phyloP scores from a whole-genome alignment of 2,888 invertebrate species.

The Drosophila demipolita region DNA sequence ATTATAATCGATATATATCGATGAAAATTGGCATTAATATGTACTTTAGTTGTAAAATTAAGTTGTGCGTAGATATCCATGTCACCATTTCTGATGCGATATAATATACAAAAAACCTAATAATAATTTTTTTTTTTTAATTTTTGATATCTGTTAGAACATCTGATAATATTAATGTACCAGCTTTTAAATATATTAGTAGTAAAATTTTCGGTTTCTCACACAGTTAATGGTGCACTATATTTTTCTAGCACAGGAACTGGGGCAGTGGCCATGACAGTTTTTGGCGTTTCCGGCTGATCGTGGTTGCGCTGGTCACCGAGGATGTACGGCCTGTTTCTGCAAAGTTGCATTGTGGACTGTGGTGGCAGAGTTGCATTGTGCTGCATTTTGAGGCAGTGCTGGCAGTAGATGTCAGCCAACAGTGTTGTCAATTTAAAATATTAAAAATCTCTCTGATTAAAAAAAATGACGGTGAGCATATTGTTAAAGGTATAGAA shows the following conservation, averaged over 20 bases:
- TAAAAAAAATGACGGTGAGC: background rate
- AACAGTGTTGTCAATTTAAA: background rate
- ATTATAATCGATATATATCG: too few species aligned
- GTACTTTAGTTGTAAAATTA: background rate
- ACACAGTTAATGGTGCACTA: background rate
- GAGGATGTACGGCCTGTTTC: background rate
- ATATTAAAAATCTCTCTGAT: background rate
- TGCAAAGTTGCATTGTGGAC: background rate
- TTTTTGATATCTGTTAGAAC: background rate
- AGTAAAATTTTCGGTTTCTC: too few species aligned
- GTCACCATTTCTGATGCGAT: background rate
- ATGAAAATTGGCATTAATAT: too few species aligned
- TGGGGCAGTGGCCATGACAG: background rate
- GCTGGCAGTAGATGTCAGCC: too few species aligned
- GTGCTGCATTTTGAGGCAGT: background rate
- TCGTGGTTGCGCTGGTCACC: background rate
- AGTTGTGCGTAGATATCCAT: background rate
- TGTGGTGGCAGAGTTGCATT: background rate
- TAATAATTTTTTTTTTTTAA: too few species aligned
- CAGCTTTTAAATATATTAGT: background rate
- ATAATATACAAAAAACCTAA: background rate
- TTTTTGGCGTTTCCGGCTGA: background rate
- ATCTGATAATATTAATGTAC: background rate
- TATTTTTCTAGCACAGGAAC: background rate
- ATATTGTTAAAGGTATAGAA: background rate